A percentile compares a stretch with the other conserved stretches of the same genome.
Conservation (phyloP, 2,888 invertebrate species). For the Alcis repandata region DNA sequence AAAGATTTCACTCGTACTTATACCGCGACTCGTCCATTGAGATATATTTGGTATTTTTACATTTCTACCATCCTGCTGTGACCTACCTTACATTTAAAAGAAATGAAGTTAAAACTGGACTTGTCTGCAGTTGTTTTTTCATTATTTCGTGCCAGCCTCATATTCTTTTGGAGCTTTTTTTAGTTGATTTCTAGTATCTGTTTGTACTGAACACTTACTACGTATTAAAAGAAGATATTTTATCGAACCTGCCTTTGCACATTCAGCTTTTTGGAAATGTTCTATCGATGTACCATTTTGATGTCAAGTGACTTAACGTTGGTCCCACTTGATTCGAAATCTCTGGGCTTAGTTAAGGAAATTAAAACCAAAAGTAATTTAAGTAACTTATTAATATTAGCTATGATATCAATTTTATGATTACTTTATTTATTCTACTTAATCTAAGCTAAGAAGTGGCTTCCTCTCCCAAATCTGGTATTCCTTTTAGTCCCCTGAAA, state of each 20-base stretch:
- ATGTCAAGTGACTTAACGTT: neutral
- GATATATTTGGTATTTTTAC: too few species aligned
- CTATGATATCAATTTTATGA: neutral
- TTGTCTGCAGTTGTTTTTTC: too few species aligned
- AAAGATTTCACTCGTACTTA: too few species aligned
- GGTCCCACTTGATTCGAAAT: neutral
- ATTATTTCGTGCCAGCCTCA: too few species aligned
- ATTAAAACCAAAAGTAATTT: neutral
- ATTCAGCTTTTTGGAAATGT: neutral
- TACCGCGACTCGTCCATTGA: too few species aligned
- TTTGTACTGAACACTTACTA: too few species aligned
- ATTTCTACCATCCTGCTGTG: too few species aligned
- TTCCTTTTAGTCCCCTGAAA: slow-evolving; percentile 80
- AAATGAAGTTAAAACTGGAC: too few species aligned
- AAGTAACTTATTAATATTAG: slow-evolving; percentile 1
- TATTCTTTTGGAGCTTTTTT: too few species aligned
- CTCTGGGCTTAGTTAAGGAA: neutral
- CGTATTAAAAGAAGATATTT: too few species aligned
- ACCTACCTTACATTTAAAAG: too few species aligned
- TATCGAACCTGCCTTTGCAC: neutral
- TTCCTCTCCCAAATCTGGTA: slow-evolving; percentile 79
- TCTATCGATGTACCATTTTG: neutral
- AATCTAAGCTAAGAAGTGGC: slow-evolving; percentile 6
- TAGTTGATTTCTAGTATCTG: too few species aligned
- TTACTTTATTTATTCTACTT: slow-evolving; percentile 5